Base-by-base conservation (phyloP, 2,797 vertebrate species). In the Tragopan temminckii region DNA sequence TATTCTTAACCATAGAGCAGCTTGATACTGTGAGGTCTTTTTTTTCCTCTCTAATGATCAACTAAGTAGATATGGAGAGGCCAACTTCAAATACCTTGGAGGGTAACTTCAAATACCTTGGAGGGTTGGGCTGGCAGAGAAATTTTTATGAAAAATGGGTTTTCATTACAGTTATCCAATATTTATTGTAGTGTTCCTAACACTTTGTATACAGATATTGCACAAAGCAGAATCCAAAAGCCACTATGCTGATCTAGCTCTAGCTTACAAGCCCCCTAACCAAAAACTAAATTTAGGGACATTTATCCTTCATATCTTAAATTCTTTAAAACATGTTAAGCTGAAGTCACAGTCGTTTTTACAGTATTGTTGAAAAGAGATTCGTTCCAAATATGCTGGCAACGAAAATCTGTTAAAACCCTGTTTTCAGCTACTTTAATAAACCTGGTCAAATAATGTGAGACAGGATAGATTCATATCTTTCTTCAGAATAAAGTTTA, bases 151-250 rank as follows among this genome's bases (percentile, higher is more conserved):
- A 82, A 80, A 77, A 80, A 66, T 8, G 5, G 31, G 76, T 66
- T 85, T 93, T 80, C 59, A 11, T 38, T 90, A 68, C 53, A 50
- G 27, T 71, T 90, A 82, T 50, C 53, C 48, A 59, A 17, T 66
- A 78, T 87, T 88, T 85, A 90, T 80, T 83, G 83, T 31, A 67
- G 33, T 53, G 33, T 11, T 83, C 40, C 31, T 69, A 89, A 82
- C 9, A 58, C 18, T 18, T 35, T 78, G 42, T 80, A 71, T 74
- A 48, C 21, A 61, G n/a, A 48, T 27, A 90, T 4, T 62, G 62
- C 48, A 58, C 33, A 62, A 77, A 84, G 15, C 18, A 58, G 61
- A 81, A 82, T 53, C 36, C 53, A 84, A 82, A 82, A 80, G 20
- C 45, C 38, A 55, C 40, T 74, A 9, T 9, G 8, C 24, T 75